phyloP scores from a whole-genome alignment of 2,888 invertebrate species.

The Pseudococcus viburni region DNA sequence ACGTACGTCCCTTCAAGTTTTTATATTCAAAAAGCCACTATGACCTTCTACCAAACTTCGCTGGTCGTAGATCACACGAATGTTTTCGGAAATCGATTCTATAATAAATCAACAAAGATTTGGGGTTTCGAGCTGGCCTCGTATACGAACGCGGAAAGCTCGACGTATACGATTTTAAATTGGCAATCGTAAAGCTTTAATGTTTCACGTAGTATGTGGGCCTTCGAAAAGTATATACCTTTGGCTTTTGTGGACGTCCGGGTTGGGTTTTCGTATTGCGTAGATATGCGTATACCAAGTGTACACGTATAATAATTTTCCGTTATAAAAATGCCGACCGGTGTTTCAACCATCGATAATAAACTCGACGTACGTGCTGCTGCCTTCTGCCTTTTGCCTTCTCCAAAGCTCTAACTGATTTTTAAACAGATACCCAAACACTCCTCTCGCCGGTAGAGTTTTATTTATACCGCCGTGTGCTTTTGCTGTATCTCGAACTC shows the following conservation, averaged over 20 bases:
- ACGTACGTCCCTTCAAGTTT: not conserved
- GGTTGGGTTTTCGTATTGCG: not conserved
- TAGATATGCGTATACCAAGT: not conserved
- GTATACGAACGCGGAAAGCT: not conserved
- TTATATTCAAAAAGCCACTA: not conserved
- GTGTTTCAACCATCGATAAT: slow-evolving; percentile 29
- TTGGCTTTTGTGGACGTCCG: not conserved
- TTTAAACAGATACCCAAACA: slow-evolving; percentile 27
- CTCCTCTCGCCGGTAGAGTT: not conserved
- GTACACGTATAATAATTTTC: not conserved
- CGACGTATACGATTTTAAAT: slow-evolving; percentile 6
- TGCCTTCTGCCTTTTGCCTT: not conserved
- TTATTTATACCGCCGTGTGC: not conserved
- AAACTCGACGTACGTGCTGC: slow-evolving; percentile 21
- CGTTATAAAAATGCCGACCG: slow-evolving; percentile 49
- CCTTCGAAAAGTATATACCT: not conserved
- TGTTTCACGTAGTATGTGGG: slow-evolving; percentile 21
- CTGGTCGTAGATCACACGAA: not conserved
- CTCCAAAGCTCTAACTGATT: slow-evolving; percentile 3
- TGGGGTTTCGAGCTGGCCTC: not conserved
- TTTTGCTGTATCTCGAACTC: not conserved
- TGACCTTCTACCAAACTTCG: not conserved
- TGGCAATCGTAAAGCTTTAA: slow-evolving; percentile 40
- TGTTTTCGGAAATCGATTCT: not conserved
- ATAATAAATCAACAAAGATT: not conserved